A percentile compares a stretch with the other conserved stretches of the same genome.
phyloP scores from a whole-genome alignment of 2,113 vertebrate species.

The Saccopteryx bilineata region DNA sequence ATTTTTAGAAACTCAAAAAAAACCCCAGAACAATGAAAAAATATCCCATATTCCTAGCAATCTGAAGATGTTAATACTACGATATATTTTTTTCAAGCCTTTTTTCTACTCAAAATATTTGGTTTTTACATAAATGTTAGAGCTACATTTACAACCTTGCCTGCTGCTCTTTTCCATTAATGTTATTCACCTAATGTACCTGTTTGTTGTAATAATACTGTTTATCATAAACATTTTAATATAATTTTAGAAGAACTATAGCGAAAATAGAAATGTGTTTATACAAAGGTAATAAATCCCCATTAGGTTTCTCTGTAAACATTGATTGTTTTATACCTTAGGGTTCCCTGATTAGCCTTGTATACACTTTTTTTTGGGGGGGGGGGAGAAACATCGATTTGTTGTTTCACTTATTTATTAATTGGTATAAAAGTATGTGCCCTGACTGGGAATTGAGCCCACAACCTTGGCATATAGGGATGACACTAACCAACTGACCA shows the following conservation, averaged over 20 bases:
- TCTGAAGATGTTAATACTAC: slow-evolving; percentile 30
- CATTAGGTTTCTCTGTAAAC: slow-evolving; percentile 16
- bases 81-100: not conserved
- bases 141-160: not conserved
- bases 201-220: not conserved
- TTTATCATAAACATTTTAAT: slow-evolving; percentile 48
- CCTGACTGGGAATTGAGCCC: too few relatives aligned
- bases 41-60: not conserved
- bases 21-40: not conserved
- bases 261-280: not conserved
- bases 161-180: slow-evolving; percentile 6
- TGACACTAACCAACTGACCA: too few relatives aligned
- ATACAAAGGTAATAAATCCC: not conserved
- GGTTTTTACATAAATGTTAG: slow-evolving; percentile 15
- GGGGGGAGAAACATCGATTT: too few relatives aligned
- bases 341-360: not conserved
- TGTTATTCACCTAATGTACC: not conserved
- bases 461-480: too few relatives aligned
- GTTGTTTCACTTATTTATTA: too few relatives aligned
- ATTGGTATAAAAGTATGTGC: too few relatives aligned
- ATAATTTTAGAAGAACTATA: not conserved
- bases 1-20: slow-evolving; percentile 9
- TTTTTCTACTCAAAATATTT: slow-evolving; percentile 16
- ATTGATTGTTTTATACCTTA: slow-evolving; percentile 24
- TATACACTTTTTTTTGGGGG: not conserved